Evolutionary conservation across 1,140 invertebrate genomes (phyloP).

Genomic region (Neodiprion lecontei): DNA sequence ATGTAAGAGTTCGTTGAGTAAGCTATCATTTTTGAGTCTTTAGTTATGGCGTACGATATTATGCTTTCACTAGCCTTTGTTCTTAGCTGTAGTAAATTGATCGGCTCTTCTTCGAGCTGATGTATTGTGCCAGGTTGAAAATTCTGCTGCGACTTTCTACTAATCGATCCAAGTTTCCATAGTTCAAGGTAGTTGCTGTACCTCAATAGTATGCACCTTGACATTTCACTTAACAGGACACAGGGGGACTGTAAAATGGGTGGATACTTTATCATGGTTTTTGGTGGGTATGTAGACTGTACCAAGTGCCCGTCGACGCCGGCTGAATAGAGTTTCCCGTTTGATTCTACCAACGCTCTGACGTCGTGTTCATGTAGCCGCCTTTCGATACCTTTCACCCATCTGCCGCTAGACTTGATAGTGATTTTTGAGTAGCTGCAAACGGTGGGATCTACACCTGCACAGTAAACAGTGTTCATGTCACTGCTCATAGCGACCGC

Average conservation of each 20-base stretch:
- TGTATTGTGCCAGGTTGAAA: conserved; percentile 40
- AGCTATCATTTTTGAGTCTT: conserved; percentile 72
- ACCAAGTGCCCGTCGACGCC: conserved; percentile 81
- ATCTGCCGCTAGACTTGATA: conserved; percentile 67
- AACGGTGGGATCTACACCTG: conserved; percentile 84
- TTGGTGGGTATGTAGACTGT: conserved; percentile 69
- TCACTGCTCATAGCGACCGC: conserved; percentile 75
- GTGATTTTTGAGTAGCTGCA: conserved; percentile 71
- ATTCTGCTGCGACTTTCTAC: conserved; percentile 35
- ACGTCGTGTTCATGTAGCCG: conserved; percentile 87
- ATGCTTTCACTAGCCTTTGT: conserved; percentile 70
- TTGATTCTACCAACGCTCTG: conserved; percentile 69
- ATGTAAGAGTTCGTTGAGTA: conserved; percentile 75
- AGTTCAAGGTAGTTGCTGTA: conserved; percentile 72
- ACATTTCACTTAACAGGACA: conserved; percentile 65
- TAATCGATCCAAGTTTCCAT: conserved; percentile 66
- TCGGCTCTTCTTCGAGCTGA: conserved; percentile 63
- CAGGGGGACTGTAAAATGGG: conserved; percentile 71
- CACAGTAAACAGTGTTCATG: conserved; percentile 74
- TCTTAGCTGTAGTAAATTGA: conserved; percentile 71
- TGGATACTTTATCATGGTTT: conserved; percentile 73
- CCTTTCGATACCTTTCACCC: conserved; percentile 82
- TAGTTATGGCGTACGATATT: conserved; percentile 71
- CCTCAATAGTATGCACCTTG: conserved; percentile 71
- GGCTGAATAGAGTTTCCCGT: conserved; percentile 76